A percentile compares a stretch with the other conserved stretches of the same genome.
phyloP scores from a whole-genome alignment of 1,140 invertebrate genomes.

The Branchinecta lynchi region DNA sequence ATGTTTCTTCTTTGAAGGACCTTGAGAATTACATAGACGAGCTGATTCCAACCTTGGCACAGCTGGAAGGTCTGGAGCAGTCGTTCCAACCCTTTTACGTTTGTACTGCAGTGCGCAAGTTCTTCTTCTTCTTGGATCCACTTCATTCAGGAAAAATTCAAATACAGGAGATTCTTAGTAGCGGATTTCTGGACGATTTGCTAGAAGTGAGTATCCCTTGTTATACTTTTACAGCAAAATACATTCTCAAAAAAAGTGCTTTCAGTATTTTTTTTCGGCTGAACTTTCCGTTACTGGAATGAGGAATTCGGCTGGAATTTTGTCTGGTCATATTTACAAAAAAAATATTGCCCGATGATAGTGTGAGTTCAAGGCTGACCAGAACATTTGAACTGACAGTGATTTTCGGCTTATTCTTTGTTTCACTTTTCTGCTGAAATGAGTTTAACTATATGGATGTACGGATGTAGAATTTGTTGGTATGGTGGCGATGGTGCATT shows the following conservation, averaged over 20 bases:
- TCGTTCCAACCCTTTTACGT: conserved; percentile 93
- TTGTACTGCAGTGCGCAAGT: conserved; percentile 85
- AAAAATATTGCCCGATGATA: background rate
- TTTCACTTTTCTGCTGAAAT: no score
- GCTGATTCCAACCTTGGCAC: conserved; percentile 73
- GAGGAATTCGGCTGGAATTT: background rate
- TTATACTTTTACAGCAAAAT: conserved; percentile 10
- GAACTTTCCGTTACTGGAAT: background rate
- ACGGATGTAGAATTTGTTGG: no score
- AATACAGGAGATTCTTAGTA: conserved; percentile 78
- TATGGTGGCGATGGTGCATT: no score
- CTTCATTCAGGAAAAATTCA: conserved; percentile 67
- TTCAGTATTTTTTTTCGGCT: background rate
- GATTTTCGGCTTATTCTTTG: no score
- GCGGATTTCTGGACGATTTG: conserved; percentile 80
- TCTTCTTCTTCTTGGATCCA: conserved; percentile 88
- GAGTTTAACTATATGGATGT: no score
- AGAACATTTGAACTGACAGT: no score
- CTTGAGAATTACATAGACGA: conserved; percentile 89
- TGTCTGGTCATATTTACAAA: background rate
- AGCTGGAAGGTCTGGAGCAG: conserved; percentile 73
- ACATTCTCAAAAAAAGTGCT: background rate
- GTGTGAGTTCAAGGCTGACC: no score
- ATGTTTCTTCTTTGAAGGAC: conserved; percentile 44
- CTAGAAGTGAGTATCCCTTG: conserved; percentile 44